Conservation (phyloP, 2,888 invertebrate species). For the Drosophila austrosaltans region DNA sequence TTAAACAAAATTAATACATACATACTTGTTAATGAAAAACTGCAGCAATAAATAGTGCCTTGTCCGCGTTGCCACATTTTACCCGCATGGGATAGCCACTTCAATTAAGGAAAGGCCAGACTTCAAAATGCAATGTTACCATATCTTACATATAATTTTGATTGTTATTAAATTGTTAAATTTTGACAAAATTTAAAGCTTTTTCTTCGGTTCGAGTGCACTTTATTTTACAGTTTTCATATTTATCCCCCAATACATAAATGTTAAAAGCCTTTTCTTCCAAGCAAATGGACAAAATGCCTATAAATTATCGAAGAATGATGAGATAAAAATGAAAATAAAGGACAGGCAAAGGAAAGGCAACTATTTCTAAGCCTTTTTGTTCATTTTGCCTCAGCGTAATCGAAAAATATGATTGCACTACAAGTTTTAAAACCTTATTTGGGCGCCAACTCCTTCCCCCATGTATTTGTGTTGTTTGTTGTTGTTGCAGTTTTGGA, state of each 20-base stretch:
- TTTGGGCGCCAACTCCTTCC: conserved; percentile 17
- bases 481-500: conserved; percentile 31
- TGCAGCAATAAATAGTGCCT: no score
- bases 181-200: not conserved
- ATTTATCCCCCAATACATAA: conserved; percentile 26
- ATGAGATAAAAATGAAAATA: conserved; percentile 1
- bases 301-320: not conserved
- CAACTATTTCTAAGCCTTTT: conserved; percentile 23
- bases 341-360: conserved; percentile 35
- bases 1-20: no score
- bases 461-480: conserved; percentile 6
- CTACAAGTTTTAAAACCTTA: conserved; percentile 50
- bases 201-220: not conserved
- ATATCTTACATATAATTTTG: no score
- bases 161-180: no score
- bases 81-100: no score
- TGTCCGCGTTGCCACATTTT: no score
- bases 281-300: conserved; percentile 43
- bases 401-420: conserved; percentile 59
- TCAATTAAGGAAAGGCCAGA: no score
- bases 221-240: not conserved
- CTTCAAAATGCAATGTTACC: no score
- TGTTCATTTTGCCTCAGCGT: conserved; percentile 9
- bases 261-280: conserved; percentile 35
- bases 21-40: no score